Conservation (phyloP, 2,113 vertebrate genomes). For the Origma solitaria region DNA sequence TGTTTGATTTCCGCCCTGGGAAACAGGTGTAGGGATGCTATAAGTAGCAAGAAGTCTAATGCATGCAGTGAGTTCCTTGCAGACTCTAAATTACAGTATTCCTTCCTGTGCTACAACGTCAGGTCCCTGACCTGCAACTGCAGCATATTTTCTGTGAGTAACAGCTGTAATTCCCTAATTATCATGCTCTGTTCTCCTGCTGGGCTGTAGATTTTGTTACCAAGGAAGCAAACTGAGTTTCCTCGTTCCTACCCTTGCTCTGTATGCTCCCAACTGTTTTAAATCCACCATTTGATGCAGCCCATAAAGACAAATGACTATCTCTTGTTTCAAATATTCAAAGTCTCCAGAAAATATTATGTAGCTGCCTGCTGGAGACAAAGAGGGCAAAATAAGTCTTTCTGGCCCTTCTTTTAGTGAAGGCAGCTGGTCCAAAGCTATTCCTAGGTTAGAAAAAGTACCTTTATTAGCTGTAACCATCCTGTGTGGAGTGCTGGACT, state of each 20-base stretch:
- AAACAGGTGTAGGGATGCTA: conserved; percentile 65
- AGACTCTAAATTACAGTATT: conserved; percentile 78
- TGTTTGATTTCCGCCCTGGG: conserved; percentile 36
- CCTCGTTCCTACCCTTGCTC: background rate
- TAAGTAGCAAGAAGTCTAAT: conserved; percentile 31
- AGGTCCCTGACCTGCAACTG: conserved; percentile 73
- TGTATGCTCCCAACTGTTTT: conserved; percentile 32
- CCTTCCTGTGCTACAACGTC: conserved; percentile 73
- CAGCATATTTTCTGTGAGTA: conserved; percentile 75
- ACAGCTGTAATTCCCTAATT: conserved; percentile 76
- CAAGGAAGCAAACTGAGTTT: conserved; percentile 59
- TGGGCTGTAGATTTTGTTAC: conserved; percentile 73
- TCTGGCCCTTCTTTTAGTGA: background rate
- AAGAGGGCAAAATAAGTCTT: background rate
- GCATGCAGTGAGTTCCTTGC: conserved; percentile 46
- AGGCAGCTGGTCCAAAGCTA: background rate
- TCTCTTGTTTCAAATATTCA: conserved; percentile 25
- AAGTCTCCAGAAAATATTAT: background rate
- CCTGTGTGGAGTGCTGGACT: background rate
- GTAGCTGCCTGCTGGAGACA: background rate
- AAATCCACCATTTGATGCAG: conserved; percentile 57
- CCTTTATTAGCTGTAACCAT: background rate
- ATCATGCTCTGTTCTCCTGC: conserved; percentile 75
- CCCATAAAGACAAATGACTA: conserved; percentile 30
- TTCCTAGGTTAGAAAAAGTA: background rate